Evolutionary conservation across 2,888 invertebrate species (phyloP).

Genomic region (Pseudococcus longispinus): DNA sequence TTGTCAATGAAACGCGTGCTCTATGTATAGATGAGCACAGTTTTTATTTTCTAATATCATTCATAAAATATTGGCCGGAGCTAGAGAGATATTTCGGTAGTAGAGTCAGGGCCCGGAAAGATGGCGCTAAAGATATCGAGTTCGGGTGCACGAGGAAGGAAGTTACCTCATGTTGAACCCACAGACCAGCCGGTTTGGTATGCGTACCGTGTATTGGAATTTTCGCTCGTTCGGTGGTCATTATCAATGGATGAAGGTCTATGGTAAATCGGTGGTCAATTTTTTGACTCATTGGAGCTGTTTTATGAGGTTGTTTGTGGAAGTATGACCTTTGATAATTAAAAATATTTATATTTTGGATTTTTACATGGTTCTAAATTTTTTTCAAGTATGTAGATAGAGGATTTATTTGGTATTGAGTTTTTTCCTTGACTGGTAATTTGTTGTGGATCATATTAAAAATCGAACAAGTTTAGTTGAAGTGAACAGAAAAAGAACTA

Average conservation of each 20-base stretch:
- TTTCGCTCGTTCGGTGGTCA: not conserved
- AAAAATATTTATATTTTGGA: no score
- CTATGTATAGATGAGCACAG: not conserved
- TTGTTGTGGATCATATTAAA: no score
- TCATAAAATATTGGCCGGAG: not conserved
- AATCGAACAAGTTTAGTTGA: no score
- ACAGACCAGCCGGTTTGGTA: not conserved
- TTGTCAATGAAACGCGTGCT: constrained; percentile 28
- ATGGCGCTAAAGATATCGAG: not conserved
- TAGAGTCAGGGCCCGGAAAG: not conserved
- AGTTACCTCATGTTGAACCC: not conserved
- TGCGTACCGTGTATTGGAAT: not conserved
- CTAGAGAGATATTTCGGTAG: not conserved
- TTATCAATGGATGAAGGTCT: not conserved
- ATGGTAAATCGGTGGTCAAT: not conserved
- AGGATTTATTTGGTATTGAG: no score
- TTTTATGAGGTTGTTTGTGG: not conserved
- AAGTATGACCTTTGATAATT: not conserved
- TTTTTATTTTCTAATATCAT: not conserved
- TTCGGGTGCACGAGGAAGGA: not conserved
- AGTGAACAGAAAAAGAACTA: no score
- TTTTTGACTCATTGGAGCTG: not conserved
- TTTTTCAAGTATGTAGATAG: no score
- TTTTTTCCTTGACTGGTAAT: no score
- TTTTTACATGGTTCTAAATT: no score